A percentile compares a stretch with the other conserved stretches of the same genome.
These are phyloP conservation scores for Caranx melampygus DNA, from an alignment of 2,113 vertebrate genomes.

Conservation along the genomic window DNA sequence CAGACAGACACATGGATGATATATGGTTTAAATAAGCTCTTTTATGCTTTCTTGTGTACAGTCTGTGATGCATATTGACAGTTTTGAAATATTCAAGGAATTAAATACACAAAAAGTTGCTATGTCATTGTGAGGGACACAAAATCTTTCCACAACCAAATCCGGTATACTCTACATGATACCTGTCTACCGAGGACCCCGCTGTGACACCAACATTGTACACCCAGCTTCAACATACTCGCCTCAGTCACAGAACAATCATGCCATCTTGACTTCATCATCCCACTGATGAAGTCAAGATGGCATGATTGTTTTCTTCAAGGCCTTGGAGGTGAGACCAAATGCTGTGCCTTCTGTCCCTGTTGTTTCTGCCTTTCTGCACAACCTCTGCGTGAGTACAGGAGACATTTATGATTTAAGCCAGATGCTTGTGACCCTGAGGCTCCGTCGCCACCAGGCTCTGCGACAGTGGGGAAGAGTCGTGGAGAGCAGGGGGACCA, in stretches of 20 bases:
- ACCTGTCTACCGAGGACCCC: not conserved
- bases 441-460: not conserved
- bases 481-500: not conserved
- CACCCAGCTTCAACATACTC: not conserved
- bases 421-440: conserved; percentile 49
- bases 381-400: conserved; percentile 28
- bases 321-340: conserved; percentile 43
- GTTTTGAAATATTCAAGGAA: conserved; percentile 18
- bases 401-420: conserved; percentile 36
- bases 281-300: conserved; percentile 13
- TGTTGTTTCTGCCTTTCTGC: conserved; percentile 49
- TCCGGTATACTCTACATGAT: not conserved
- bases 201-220: not conserved
- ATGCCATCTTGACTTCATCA: not conserved
- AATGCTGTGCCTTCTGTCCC: conserved; percentile 49
- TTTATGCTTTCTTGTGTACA: conserved; percentile 8
- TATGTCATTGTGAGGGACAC: not conserved
- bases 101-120: not conserved
- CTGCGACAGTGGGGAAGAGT: not conserved
- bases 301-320: conserved; percentile 4
- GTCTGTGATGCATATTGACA: conserved; percentile 24
- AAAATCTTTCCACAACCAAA: not conserved
- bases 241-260: not conserved
- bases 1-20: conserved; percentile 3
- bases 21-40: conserved; percentile 27